These are phyloP conservation scores for Drosophila atripex DNA, from an alignment of 2,888 invertebrate species.

Conservation along the genomic window DNA sequence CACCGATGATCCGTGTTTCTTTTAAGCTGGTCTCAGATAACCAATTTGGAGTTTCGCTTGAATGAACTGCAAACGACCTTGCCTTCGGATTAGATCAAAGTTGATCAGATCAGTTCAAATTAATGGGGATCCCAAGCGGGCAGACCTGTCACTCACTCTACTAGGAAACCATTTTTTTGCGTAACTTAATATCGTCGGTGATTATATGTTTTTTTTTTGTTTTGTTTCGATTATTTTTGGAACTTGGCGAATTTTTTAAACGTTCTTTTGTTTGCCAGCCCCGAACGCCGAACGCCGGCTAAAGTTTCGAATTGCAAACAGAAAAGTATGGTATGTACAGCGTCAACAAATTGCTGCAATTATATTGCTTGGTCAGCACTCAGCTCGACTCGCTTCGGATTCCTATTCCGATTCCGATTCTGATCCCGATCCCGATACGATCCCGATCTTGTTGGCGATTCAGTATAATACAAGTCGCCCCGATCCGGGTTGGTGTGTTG, in stretches of 20 bases:
- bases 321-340: conserved; percentile 25
- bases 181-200: conserved; percentile 37
- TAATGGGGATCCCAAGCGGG: conserved; percentile 29
- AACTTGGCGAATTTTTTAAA: conserved; percentile 31
- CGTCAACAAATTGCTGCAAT: conserved; percentile 40
- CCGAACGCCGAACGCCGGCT: not conserved
- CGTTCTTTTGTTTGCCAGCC: conserved; percentile 31
- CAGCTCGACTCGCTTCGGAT: not conserved
- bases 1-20: conserved; percentile 27
- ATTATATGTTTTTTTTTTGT: conserved; percentile 5
- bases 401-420: conserved; percentile 13
- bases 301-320: conserved; percentile 27
- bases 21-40: conserved; percentile 42
- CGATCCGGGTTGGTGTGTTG: conserved; percentile 70
- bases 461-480: conserved; percentile 35
- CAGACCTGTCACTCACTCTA: conserved; percentile 35
- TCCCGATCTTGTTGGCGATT: conserved; percentile 34
- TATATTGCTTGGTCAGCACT: conserved; percentile 18
- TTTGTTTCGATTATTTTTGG: conserved; percentile 13
- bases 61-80: conserved; percentile 61
- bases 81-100: conserved; percentile 58
- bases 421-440: conserved; percentile 21
- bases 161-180: conserved; percentile 31
- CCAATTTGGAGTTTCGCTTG: conserved; percentile 48
- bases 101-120: conserved; percentile 33